Percentiles rank a stretch among this genome's conserved stretches.
Evolutionary conservation across 2,797 vertebrate species (phyloP).

Genomic region (Sternotherus odoratus): DNA sequence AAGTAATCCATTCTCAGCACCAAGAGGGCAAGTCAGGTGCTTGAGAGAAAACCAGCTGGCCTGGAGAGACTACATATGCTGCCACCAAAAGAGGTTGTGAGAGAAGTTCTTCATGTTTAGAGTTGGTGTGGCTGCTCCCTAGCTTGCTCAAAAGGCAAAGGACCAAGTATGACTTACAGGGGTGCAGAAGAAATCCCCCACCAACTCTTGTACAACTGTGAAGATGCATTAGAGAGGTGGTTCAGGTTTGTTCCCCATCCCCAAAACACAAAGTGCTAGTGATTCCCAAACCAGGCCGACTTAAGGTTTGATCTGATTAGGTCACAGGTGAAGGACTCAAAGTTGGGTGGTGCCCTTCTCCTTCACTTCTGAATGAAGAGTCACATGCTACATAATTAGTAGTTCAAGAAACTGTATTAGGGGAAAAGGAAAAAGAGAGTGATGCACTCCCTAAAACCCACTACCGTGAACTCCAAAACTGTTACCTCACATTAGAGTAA

Average conservation of each 20-base stretch:
- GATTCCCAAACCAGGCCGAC: slow-evolving; percentile 20
- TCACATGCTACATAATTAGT: slow-evolving; percentile 23
- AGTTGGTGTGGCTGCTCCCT: slow-evolving; percentile 32
- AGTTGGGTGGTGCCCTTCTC: background rate
- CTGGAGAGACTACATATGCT: slow-evolving; percentile 48
- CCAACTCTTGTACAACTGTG: slow-evolving; percentile 38
- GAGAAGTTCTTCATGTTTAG: slow-evolving; percentile 18
- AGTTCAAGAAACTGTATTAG: background rate
- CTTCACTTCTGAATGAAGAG: background rate
- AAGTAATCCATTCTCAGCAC: slow-evolving; percentile 41
- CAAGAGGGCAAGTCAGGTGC: slow-evolving; percentile 32
- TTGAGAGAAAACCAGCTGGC: slow-evolving; percentile 57
- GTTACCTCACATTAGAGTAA: background rate
- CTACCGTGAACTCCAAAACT: background rate
- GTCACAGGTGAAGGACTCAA: background rate
- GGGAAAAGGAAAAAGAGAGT: background rate
- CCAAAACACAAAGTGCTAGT: background rate
- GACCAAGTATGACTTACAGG: background rate
- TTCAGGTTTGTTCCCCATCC: background rate
- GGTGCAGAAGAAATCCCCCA: background rate
- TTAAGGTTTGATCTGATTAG: background rate
- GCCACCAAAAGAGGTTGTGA: slow-evolving; percentile 39
- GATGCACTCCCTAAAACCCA: slow-evolving; percentile 8
- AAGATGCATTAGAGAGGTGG: slow-evolving; percentile 48
- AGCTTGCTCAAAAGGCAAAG: background rate